Evolutionary conservation across 2,888 invertebrate species (phyloP), one percentile per base, ranked within the genome.

Genomic region (Drosophila kokeensis): DNA sequence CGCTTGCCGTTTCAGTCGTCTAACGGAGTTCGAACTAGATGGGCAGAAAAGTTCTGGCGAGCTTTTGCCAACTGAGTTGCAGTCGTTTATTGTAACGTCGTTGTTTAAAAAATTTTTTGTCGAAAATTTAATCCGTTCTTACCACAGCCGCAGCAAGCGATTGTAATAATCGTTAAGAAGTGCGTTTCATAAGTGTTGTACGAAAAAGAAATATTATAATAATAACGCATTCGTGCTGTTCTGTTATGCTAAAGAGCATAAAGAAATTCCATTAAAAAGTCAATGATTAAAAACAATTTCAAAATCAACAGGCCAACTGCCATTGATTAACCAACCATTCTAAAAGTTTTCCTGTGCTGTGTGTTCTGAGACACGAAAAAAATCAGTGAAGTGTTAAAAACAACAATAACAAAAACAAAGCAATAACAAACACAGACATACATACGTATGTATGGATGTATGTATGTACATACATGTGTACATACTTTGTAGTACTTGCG

Each of bases 21-120:
- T 88, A 88, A 88, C 84, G 82, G 89, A 88, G 87, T 86, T 86
- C 68, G 71, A 86, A 71, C 64, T 66, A 74, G 83, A 81, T 86
- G 81, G 88, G 72, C 75, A 75, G 60, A 72, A 69, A 73, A 66
- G 81, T 87, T 88, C 81, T 86, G 68, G 70, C 71, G 72, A 76
- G 79, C 76, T 72, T 79, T 72, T 76, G 76, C 69, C 77, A 76
- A 62, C 45, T 36, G 54, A 69, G 73, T 69, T 80, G 72, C 65
- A 69, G 63, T 50, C 69, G 77, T 63, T 57, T 52, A 64, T 68
- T 62, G 52, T 68, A 50, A 66, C 53, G 58, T 73, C 60, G 58
- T 73, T 61, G 60, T 63, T 63, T 69, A 42, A 49, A 38, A 38
- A 36, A 32, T 62, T 50, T 48, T 62, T 60, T 36, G 49, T 45